phyloP scores from a whole-genome alignment of 2,113 vertebrate species.

The Peromyscus californicus region DNA sequence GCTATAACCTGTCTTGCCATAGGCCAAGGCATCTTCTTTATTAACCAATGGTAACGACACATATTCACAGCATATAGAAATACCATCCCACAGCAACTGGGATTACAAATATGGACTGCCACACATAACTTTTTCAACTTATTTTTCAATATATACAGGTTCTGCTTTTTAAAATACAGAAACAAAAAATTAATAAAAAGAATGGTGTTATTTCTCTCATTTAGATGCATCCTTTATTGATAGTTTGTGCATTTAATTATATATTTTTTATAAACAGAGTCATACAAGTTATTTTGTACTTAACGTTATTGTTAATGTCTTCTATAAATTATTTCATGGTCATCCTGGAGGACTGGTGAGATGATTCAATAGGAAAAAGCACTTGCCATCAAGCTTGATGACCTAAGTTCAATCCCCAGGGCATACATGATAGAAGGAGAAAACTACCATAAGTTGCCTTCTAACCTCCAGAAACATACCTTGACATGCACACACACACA shows the following conservation, averaged over 20 bases:
- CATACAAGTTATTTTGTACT: constrained; percentile 23
- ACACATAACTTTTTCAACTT: neutral
- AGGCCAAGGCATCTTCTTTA: too few species aligned
- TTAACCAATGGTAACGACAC: too few species aligned
- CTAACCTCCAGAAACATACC: neutral
- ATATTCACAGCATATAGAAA: too few species aligned
- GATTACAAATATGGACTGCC: neutral
- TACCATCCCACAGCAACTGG: too few species aligned
- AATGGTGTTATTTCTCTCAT: neutral
- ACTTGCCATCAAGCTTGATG: neutral
- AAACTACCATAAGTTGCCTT: neutral
- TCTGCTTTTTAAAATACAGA: neutral
- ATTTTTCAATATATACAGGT: neutral
- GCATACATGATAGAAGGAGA: neutral
- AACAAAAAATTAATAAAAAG: neutral
- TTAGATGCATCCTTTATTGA: neutral
- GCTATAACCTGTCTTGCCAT: too few species aligned
- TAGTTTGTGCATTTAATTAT: constrained; percentile 37
- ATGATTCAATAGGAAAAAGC: neutral
- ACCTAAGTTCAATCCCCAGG: neutral
- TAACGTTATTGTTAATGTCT: neutral
- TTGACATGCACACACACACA: neutral
- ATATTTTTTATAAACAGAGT: neutral
- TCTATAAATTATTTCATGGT: neutral
- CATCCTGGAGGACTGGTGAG: neutral